These are phyloP conservation scores for Drosophila macrospina DNA, from an alignment of 2,888 invertebrate genomes.

Conservation along the genomic window DNA sequence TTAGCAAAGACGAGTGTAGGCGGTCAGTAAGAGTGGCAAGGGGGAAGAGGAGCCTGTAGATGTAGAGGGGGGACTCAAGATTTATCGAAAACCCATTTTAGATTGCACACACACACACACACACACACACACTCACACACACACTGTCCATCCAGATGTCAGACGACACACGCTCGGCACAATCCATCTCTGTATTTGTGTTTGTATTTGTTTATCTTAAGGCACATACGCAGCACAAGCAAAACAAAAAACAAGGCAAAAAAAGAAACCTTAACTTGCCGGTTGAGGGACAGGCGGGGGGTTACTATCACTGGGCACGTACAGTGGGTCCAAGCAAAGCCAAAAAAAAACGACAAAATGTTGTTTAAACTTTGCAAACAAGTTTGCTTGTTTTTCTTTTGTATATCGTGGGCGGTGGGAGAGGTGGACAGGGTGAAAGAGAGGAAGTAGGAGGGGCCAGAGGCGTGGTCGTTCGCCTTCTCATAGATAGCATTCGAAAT, in stretches of 20 bases:
- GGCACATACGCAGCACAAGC: constrained; percentile 66
- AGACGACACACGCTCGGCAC: constrained; percentile 66
- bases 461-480: constrained; percentile 47
- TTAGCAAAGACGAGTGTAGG: constrained; percentile 37
- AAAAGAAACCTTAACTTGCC: constrained; percentile 2
- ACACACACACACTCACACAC: constrained; percentile 10
- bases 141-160: constrained; percentile 77
- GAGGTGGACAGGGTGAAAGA: too few species aligned
- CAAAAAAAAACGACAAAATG: constrained; percentile 64
- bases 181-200: constrained; percentile 74
- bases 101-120: constrained; percentile 46
- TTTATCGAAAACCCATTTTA: constrained; percentile 72
- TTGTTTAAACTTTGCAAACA: constrained; percentile 81
- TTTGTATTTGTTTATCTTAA: constrained; percentile 74
- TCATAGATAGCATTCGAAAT: constrained; percentile 81
- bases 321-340: constrained; percentile 49
- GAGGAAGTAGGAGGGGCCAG: constrained; percentile 5
- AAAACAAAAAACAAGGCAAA: constrained; percentile 28
- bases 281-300: constrained; percentile 2
- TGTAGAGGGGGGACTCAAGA: constrained; percentile 34
- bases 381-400: constrained; percentile 67
- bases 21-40: background rate
- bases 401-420: constrained; percentile 17
- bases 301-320: constrained; percentile 50
- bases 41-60: too few species aligned